These are phyloP conservation scores for Momotus momota DNA, from an alignment of 2,797 vertebrate genomes.

Conservation along the genomic window DNA sequence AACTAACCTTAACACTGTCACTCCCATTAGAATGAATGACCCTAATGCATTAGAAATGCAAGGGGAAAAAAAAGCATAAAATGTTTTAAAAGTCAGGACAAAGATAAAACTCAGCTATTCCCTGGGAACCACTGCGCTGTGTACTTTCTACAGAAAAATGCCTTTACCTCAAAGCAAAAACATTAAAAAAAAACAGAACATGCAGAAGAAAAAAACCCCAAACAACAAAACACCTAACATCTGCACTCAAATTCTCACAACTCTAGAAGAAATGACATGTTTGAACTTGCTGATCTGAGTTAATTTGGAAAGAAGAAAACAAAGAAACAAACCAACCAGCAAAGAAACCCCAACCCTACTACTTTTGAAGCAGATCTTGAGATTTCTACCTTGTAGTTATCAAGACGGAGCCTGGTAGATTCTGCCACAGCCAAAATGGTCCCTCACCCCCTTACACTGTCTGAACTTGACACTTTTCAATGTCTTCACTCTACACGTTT, in stretches of 20 bases:
- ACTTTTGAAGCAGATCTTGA: background rate
- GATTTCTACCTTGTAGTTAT: background rate
- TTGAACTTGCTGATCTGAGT: background rate
- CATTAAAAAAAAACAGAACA: background rate
- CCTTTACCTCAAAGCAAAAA: background rate
- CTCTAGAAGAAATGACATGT: background rate
- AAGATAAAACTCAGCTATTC: background rate
- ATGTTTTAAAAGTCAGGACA: background rate
- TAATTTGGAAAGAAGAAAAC: background rate
- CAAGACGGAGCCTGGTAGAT: background rate
- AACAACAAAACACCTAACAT: background rate
- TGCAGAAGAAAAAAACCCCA: background rate
- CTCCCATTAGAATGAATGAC: background rate
- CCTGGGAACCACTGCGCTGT: background rate
- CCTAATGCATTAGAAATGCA: background rate
- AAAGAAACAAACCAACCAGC: accelerated
- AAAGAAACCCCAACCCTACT: background rate
- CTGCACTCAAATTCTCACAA: background rate
- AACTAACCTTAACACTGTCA: background rate
- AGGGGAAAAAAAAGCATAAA: background rate
- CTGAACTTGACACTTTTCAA: background rate
- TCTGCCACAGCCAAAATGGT: background rate
- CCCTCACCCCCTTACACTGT: accelerated
- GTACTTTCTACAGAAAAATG: background rate
- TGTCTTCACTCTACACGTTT: background rate